Evolutionary conservation across 2,113 vertebrate species (phyloP), one percentile per base, ranked within the genome.

Genomic region (Australoheros scitulus): DNA sequence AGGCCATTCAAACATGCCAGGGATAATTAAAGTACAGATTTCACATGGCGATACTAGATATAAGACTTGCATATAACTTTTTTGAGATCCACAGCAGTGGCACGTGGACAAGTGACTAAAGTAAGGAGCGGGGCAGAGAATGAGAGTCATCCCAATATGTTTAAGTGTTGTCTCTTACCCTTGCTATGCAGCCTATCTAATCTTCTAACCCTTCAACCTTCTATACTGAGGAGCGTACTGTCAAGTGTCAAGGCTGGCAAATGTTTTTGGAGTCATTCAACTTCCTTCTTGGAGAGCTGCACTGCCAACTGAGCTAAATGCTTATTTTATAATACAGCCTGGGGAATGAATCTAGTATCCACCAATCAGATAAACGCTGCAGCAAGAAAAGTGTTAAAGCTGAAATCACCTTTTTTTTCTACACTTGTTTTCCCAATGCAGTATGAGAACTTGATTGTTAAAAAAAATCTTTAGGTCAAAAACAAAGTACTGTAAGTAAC

Each of bases 1-100:
- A 59, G 20, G 41, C 41, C 57, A 11, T 83, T 41, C 64, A 52
- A 70, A 83, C 22, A 50, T 84, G 32, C 70, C 24, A 78, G 24
- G 80, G 55, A 61, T 86, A 50, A 59, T 87, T 83, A 14, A 41
- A 85, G 58, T 79, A 76, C 72, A 75, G 59, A 81, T 83, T 75
- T 85, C 34, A 26, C 17, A 72, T 59, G 61, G 84, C 75, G 24
- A 78, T 83, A 74, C 9, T 78, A 87, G 80, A 89, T 82, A 9
- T 85, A 83, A 93, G 86, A 88, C 61, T 82, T 94, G 88, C 61
- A 88, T 88, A 60, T 93, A 90, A 94, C 90, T 80, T 59, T 88
- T 86, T 93, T 95, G 87, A 93, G 92, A 88, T 95, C 86, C 87
- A 88, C 94, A 95, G 93, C 90, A 87, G 88, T 90, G 92, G 89